Base-by-base conservation (phyloP, 2,888 invertebrate species). In the Agonopterix heracliana region DNA sequence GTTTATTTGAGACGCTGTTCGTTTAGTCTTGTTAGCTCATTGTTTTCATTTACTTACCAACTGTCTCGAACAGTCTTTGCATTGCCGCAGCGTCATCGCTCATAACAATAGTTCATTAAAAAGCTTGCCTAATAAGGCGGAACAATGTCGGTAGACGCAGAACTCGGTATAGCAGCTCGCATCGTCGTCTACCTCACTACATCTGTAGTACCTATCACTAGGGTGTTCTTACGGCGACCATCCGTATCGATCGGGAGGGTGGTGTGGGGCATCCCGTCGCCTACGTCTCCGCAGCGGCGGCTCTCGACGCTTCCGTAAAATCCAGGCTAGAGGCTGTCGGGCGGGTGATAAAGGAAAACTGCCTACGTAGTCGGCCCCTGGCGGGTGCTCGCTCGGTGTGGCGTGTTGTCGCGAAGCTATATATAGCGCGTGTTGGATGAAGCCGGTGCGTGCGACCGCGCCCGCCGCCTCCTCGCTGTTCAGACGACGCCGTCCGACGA, bases 331-430 rank as follows among this genome's bases (percentile, higher is more conserved):
- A 82, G 81, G 81, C 81, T 83, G 83, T 78, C 80, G 82, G 79
- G 83, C 69, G 83, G 81, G 78, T 78, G 84, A 83, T 81, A 86
- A 81, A 83, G 83, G 83, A 75, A 81, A 86, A 84, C 76, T 84
- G 84, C 81, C 81, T 83, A 82, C 82, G 83, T 79, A 74, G 80
- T 66, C 81, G 84, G 81, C 81, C 81, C 78, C 84, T 77, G 79
- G 81, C 79, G 83, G 81, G 80, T 78, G 78, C 71, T 72, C 77
- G 78, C 58, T 67, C 69, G 74, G 74, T 78, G 83, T 68, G 75
- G 74, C 73, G 74, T 78, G 83, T 81, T 83, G 84, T 83, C 81
- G 84, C 73, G 65, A 68, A 72, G 69, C 84, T 87, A 86, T 85
- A 87, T 87, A 86, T 86, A 87, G 84, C 82, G 68, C 77, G 77